phyloP scores from a whole-genome alignment of 2,888 invertebrate species.

The Tipula lateralis region DNA sequence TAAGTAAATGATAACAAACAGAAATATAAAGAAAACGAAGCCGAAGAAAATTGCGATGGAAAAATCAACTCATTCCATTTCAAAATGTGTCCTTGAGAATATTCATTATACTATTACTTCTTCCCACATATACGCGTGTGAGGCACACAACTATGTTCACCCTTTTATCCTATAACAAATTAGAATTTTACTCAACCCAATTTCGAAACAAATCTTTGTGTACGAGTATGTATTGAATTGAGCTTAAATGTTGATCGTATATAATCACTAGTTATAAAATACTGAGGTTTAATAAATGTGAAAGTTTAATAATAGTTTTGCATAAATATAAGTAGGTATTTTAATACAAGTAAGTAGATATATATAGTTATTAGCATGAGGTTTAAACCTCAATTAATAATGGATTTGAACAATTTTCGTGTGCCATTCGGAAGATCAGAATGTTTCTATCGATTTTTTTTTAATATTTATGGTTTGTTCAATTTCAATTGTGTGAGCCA shows the following conservation, averaged over 20 bases:
- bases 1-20: neutral
- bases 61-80: neutral
- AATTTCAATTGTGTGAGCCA: no score
- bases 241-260: neutral
- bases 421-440: no score
- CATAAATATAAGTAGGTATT: no score
- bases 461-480: no score
- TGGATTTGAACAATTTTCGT: no score
- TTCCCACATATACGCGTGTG: neutral
- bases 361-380: no score
- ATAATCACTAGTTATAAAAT: neutral
- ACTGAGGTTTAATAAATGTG: no score
- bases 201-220: neutral
- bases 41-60: neutral
- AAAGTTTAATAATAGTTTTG: no score
- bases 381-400: no score
- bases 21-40: neutral
- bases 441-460: no score
- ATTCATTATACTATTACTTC: neutral
- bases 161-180: neutral
- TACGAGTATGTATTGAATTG: neutral
- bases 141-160: neutral
- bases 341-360: no score
- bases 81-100: neutral
- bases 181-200: neutral